Evolutionary conservation across 2,888 invertebrate species (phyloP).

Genomic region (Boloria selene): DNA sequence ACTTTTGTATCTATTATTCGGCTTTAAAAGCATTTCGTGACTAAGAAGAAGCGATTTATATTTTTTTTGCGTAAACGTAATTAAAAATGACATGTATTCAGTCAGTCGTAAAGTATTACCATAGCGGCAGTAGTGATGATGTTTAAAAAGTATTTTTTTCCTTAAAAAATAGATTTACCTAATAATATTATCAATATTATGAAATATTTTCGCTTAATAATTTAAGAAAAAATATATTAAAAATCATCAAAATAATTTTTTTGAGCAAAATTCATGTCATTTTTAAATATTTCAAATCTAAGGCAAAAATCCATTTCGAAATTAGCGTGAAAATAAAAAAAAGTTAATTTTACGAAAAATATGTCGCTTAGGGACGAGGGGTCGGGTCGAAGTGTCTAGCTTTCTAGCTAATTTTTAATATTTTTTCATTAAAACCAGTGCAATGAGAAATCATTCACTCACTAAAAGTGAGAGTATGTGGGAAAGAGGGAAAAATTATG

Average conservation of each 20-base stretch:
- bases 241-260: background rate
- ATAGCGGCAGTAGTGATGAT: no score
- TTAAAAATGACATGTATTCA: no score
- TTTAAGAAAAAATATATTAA: background rate
- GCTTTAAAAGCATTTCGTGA: no score
- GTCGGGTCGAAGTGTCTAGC: conserved; percentile 49
- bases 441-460: conserved; percentile 26
- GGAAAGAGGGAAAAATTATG: conserved; percentile 4
- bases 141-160: background rate
- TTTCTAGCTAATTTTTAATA: conserved; percentile 58
- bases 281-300: conserved; percentile 9
- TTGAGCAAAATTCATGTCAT: conserved; percentile 6
- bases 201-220: no score
- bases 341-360: conserved; percentile 60
- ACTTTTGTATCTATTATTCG: no score
- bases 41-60: no score
- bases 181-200: no score
- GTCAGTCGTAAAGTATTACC: no score
- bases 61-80: no score
- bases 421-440: conserved; percentile 44
- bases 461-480: conserved; percentile 2
- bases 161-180: background rate
- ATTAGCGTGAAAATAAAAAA: conserved; percentile 66
- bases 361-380: conserved; percentile 52
- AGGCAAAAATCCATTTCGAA: conserved; percentile 65